Conservation (phyloP, 2,797 vertebrate genomes). For the Tolypeutes matacus region DNA sequence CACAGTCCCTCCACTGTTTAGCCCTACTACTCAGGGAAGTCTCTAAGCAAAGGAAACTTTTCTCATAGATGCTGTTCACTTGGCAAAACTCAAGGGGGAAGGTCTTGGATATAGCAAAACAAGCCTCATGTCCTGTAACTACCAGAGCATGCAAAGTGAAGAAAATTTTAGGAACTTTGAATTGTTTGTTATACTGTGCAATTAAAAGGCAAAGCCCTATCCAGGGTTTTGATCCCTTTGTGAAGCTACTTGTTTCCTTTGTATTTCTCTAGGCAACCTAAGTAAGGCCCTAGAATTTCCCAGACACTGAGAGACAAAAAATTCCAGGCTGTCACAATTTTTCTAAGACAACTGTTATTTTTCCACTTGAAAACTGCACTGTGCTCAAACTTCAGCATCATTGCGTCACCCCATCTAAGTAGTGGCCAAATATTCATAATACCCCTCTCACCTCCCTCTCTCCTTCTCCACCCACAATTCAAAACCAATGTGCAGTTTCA, state of each 20-base stretch:
- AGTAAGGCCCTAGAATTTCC: background rate
- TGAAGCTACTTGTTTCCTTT: background rate
- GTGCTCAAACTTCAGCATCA: background rate
- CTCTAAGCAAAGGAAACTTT: background rate
- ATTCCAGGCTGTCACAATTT: background rate
- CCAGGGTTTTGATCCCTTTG: background rate
- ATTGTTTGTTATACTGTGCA: background rate
- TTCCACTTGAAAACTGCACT: slow-evolving; percentile 33
- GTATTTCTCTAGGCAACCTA: background rate
- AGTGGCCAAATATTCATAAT: background rate
- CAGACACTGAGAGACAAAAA: background rate
- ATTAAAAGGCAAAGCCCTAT: no score
- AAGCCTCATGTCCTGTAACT: background rate
- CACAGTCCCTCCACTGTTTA: background rate
- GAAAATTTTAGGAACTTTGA: background rate
- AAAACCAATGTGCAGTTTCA: slow-evolving; percentile 39
- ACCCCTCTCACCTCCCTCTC: background rate
- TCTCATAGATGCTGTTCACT: background rate
- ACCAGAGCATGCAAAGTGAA: background rate
- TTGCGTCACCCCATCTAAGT: background rate
- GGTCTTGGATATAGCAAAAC: slow-evolving; percentile 21
- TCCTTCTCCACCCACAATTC: background rate
- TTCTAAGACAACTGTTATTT: background rate
- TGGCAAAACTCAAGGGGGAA: background rate
- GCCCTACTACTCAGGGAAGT: background rate